phyloP scores from a whole-genome alignment of 2,797 vertebrate genomes.

The Etheostoma perlongum region DNA sequence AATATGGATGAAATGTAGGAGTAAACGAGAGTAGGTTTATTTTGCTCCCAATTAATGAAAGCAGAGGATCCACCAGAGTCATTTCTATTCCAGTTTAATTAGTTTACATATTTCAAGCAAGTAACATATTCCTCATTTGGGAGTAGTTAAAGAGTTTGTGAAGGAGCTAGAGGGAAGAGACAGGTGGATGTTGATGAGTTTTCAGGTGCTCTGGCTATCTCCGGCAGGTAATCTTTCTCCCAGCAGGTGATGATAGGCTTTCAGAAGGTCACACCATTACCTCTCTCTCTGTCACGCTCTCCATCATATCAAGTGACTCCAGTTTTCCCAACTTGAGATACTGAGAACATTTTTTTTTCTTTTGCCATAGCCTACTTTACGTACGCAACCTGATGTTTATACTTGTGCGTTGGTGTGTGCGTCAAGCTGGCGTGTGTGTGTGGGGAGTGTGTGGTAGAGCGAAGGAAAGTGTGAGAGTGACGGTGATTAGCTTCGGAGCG shows the following conservation, averaged over 20 bases:
- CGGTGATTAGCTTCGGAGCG: too few relatives aligned
- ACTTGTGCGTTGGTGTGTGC: too few relatives aligned
- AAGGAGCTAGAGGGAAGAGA: constrained; percentile 47
- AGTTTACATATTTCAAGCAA: constrained; percentile 65
- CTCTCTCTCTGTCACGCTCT: constrained; percentile 52
- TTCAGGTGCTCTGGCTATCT: constrained; percentile 67
- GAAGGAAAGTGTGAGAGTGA: too few relatives aligned
- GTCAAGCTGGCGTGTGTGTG: too few relatives aligned
- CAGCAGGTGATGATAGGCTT: constrained; percentile 77
- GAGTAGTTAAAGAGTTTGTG: constrained; percentile 46
- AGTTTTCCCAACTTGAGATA: constrained; percentile 23
- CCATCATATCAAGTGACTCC: constrained; percentile 32
- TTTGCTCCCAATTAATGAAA: constrained; percentile 63
- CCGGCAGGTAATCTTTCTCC: constrained; percentile 77
- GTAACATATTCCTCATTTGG: constrained; percentile 60
- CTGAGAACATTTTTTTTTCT: constrained; percentile 5
- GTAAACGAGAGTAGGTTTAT: constrained; percentile 46
- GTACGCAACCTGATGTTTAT: too few relatives aligned
- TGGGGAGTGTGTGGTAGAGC: too few relatives aligned
- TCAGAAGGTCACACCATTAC: constrained; percentile 78
- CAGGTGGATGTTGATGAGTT: constrained; percentile 53
- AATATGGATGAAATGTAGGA: constrained; percentile 37
- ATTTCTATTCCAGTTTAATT: constrained; percentile 71
- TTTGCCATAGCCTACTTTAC: too few relatives aligned
- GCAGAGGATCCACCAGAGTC: constrained; percentile 56